Evolutionary conservation across 2,797 vertebrate species (phyloP).

Genomic region (Rhinella marina): DNA sequence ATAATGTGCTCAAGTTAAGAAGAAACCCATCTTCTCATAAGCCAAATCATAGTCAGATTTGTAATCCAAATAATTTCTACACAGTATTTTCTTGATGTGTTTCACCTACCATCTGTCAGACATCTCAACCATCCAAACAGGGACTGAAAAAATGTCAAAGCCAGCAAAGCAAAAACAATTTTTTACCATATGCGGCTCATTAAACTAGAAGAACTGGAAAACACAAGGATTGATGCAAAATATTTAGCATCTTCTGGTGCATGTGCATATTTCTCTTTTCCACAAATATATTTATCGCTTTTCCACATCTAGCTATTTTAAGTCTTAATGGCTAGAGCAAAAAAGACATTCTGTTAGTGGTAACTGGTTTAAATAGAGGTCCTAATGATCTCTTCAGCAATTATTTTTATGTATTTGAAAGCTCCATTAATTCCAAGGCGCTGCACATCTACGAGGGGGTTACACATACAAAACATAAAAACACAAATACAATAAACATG

Average conservation of each 20-base stretch:
- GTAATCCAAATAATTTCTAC: conserved; percentile 52
- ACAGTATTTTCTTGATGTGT: conserved; percentile 32
- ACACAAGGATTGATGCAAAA: conserved; percentile 49
- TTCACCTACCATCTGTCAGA: conserved; percentile 56
- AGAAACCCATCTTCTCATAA: conserved; percentile 22
- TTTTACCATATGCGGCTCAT: conserved; percentile 52
- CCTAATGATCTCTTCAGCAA: no score
- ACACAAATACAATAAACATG: no score
- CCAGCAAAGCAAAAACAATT: conserved; percentile 47
- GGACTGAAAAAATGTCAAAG: conserved; percentile 53
- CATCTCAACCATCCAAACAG: conserved; percentile 43
- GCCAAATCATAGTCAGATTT: conserved; percentile 50
- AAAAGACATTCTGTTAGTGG: no score
- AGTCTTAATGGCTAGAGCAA: neutral
- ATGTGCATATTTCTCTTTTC: conserved; percentile 50
- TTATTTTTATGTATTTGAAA: no score
- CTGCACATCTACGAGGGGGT: no score
- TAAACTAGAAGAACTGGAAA: conserved; percentile 42
- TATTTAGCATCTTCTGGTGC: conserved; percentile 43
- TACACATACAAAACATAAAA: no score
- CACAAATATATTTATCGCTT: conserved; percentile 39
- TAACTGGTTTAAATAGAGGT: no score
- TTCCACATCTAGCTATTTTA: neutral
- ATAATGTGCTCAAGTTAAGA: conserved; percentile 28
- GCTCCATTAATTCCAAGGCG: no score